A percentile compares a stretch with the other conserved stretches of the same genome.
Conservation (phyloP, 1,140 invertebrate species). For the Cylas formicarius region DNA sequence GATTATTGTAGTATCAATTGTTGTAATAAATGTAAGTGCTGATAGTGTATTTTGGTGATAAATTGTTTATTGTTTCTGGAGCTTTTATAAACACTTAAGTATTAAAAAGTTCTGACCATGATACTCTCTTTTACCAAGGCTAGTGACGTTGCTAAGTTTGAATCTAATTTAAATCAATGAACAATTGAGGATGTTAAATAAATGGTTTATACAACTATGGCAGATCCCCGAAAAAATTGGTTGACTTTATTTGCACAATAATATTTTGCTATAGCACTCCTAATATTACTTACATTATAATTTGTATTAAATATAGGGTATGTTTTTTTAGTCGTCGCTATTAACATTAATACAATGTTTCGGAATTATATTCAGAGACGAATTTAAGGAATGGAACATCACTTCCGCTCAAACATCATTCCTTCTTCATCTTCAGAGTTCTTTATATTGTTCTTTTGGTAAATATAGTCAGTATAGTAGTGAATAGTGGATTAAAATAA, state of each 20-base stretch:
- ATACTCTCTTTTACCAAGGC: too few species aligned
- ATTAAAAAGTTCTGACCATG: too few species aligned
- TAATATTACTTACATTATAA: conserved; percentile 2
- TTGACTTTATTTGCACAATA: too few species aligned
- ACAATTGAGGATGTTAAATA: too few species aligned
- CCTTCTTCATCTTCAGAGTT: conserved; percentile 34
- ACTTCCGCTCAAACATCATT: conserved; percentile 34
- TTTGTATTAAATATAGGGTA: too few species aligned
- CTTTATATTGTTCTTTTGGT: conserved; percentile 33
- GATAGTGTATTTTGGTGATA: conserved; percentile 5
- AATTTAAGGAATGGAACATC: conserved; percentile 29
- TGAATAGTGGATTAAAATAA: conserved; percentile 1
- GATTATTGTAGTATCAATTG: conserved; percentile 56
- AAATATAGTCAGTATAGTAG: background rate
- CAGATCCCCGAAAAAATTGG: too few species aligned
- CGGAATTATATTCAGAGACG: conserved; percentile 33
- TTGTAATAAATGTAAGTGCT: conserved; percentile 53
- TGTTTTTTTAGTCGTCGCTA: conserved; percentile 25
- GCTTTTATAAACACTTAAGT: too few species aligned
- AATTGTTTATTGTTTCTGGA: too few species aligned
- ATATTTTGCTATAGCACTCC: too few species aligned
- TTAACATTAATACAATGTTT: conserved; percentile 34
- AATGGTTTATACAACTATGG: too few species aligned
- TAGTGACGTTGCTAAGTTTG: too few species aligned
- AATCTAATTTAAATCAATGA: too few species aligned